Evolutionary conservation across 2,888 invertebrate genomes (phyloP), one percentile per base, ranked within the genome.

Genomic region (Dryocosmus kuriphilus): DNA sequence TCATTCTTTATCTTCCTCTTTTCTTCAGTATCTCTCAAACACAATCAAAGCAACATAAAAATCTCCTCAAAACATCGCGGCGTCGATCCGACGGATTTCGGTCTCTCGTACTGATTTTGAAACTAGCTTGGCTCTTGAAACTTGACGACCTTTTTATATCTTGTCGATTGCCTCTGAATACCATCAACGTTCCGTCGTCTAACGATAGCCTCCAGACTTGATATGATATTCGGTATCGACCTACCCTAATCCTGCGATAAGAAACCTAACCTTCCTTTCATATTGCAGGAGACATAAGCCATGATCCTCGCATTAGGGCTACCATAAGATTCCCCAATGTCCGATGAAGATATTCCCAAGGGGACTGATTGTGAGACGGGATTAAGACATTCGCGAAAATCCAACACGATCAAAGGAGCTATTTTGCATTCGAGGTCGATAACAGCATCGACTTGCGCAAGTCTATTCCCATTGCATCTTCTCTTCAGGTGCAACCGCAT

Each of bases 341-440:
- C 75, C 71, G 51, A 77, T 76, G 73, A 77, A 51, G 77, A 81
- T 67, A 75, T 78, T 38, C 61, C 75, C 38, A 30, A 74, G 51
- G 63, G 62, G 65, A 73, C 75, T 74, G n/a, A n/a, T n/a, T n/a
- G n/a, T n/a, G 41, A 41, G 75, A 55, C 65, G 62, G 65, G 77
- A 86, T 86, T 81, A 83, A 86, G 83, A 80, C 80, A 74, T 86
- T 77, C 79, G 71, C 78, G 78, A 84, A 87, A 86, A 83, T 86
- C 85, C 41, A n/a, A 27, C 82, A 60, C 80, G 84, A 85, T 82
- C 79, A 80, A 79, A 76, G 76, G 76, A 76, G 76, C 76, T 80
- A 63, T 75, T 87, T 87, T 85, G 84, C 82, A 88, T 87, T 79
- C 67, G 73, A 81, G 82, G 83, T 85, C 84, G 82, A 86, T 86